Percentiles rank a stretch among this genome's conserved stretches.
phyloP scores from a whole-genome alignment of 1,140 invertebrate species.

The Drosophila paulistorum region DNA sequence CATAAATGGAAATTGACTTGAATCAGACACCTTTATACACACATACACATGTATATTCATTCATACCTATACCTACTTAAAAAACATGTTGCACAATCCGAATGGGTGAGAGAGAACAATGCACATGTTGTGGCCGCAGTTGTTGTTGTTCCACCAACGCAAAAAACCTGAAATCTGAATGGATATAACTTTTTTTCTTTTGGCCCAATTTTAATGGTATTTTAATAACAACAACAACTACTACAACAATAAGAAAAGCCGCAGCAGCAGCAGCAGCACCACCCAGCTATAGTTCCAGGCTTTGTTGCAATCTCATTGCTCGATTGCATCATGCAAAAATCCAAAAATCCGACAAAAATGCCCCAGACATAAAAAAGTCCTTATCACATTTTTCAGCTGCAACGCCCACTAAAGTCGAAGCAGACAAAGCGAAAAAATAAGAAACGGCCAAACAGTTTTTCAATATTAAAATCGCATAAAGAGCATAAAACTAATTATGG shows the following conservation, averaged over 20 bases:
- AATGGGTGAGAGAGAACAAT: slow-evolving; percentile 32
- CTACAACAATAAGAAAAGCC: slow-evolving; percentile 19
- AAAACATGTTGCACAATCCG: slow-evolving; percentile 47
- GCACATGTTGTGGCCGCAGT: slow-evolving; percentile 42
- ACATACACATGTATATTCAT: slow-evolving; percentile 1
- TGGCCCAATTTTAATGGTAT: slow-evolving; percentile 75
- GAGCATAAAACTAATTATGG: slow-evolving; percentile 72
- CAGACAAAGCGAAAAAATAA: background rate
- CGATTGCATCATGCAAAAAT: slow-evolving; percentile 66
- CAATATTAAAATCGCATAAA: slow-evolving; percentile 74
- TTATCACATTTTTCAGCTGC: slow-evolving; percentile 56
- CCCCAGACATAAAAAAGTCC: slow-evolving; percentile 43
- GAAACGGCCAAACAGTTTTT: slow-evolving; percentile 19
- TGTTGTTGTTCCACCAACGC: background rate
- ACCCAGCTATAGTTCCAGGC: slow-evolving; percentile 26
- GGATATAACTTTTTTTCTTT: slow-evolving; percentile 16
- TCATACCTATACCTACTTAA: slow-evolving; percentile 1
- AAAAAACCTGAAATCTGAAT: background rate
- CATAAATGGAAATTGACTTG: slow-evolving; percentile 64
- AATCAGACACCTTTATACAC: slow-evolving; percentile 45
- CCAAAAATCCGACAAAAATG: slow-evolving; percentile 14
- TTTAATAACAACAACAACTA: slow-evolving; percentile 58
- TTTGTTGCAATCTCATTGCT: slow-evolving; percentile 59
- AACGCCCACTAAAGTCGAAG: slow-evolving; percentile 50
- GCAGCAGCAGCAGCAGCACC: slow-evolving; percentile 1